Conservation (phyloP, 2,113 vertebrate genomes). For the Lichenostomus cassidix region DNA sequence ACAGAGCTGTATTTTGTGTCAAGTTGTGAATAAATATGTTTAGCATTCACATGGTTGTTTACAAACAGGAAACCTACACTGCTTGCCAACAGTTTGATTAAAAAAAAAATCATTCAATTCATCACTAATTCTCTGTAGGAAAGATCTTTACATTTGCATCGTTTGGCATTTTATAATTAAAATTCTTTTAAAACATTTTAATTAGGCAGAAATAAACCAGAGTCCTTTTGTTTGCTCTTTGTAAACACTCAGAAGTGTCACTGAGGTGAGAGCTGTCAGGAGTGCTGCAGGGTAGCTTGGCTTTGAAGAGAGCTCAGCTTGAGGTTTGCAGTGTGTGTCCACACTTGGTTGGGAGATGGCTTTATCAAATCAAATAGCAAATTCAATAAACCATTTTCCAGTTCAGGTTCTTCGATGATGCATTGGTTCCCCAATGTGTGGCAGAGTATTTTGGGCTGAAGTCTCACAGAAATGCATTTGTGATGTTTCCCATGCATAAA, state of each 20-base stretch:
- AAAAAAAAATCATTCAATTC: constrained; percentile 60
- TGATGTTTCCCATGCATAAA: neutral
- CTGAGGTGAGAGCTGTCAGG: neutral
- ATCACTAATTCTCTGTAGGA: constrained; percentile 69
- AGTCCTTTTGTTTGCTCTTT: constrained; percentile 37
- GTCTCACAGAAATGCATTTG: neutral
- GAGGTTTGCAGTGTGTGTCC: neutral
- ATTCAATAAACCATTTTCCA: neutral
- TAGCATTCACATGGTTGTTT: constrained; percentile 72
- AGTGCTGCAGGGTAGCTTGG: neutral
- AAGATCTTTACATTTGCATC: constrained; percentile 68
- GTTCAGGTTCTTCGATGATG: neutral
- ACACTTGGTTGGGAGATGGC: neutral
- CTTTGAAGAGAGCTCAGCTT: neutral
- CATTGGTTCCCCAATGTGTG: neutral
- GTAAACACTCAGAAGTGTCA: constrained; percentile 10
- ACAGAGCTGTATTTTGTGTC: constrained; percentile 70
- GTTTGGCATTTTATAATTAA: constrained; percentile 70
- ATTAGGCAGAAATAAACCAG: constrained; percentile 64
- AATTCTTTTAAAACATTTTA: constrained; percentile 72
- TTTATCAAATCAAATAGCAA: neutral
- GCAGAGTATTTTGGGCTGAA: neutral
- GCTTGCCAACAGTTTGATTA: constrained; percentile 74
- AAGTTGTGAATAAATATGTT: constrained; percentile 77
- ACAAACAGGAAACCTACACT: constrained; percentile 66